Evolutionary conservation across 2,888 invertebrate species (phyloP).

Genomic region (Acleris emargana): DNA sequence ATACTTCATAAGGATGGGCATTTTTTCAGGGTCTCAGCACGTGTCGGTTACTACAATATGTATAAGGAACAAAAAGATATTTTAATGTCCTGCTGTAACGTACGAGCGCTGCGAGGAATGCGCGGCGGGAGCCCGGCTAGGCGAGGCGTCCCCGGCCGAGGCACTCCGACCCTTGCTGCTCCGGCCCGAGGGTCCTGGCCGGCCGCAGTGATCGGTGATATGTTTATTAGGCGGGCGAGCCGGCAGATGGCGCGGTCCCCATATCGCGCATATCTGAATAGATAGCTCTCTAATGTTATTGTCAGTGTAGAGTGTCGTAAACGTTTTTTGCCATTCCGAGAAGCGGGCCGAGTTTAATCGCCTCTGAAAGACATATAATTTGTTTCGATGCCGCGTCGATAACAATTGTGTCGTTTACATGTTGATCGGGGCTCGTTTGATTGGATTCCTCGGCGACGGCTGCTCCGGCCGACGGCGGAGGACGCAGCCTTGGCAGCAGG

Average conservation of each 20-base stretch:
- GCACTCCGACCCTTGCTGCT: conserved; percentile 3
- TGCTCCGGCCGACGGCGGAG: background rate
- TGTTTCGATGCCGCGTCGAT: conserved; percentile 33
- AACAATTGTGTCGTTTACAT: conserved; percentile 34
- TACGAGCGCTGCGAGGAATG: conserved; percentile 38
- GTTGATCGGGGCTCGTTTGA: conserved; percentile 26
- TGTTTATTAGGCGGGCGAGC: conserved; percentile 51
- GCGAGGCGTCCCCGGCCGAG: conserved; percentile 13
- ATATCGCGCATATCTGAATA: conserved; percentile 69
- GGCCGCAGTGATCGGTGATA: conserved; percentile 42
- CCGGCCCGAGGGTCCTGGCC: conserved; percentile 6
- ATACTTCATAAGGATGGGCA: conserved; percentile 15
- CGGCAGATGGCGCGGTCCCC: conserved; percentile 60
- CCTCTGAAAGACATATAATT: conserved; percentile 36
- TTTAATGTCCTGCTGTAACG: conserved; percentile 25
- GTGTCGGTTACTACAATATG: conserved; percentile 36
- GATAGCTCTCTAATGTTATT: conserved; percentile 61
- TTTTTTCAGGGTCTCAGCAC: conserved; percentile 36
- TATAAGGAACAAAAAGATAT: conserved; percentile 35
- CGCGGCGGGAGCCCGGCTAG: conserved; percentile 22
- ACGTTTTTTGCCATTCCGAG: conserved; percentile 48
- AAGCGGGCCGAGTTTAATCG: conserved; percentile 38
- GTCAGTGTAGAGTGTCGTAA: conserved; percentile 18
- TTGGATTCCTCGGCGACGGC: conserved; percentile 27
- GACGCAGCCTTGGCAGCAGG: background rate